Base-by-base conservation (phyloP, 2,113 vertebrate genomes). In the Salvelinus namaycush region DNA sequence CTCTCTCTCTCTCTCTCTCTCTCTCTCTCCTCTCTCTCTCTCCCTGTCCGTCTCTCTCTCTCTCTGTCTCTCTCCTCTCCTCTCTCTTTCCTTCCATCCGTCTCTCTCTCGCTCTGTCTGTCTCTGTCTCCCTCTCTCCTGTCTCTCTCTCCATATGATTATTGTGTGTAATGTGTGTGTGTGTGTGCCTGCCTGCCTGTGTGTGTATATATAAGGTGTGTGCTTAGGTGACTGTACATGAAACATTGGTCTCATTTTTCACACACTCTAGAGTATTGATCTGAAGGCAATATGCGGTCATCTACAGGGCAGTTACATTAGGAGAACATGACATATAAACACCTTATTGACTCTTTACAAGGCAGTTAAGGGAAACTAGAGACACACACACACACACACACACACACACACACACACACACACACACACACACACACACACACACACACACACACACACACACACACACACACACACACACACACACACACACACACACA, bases 231-330 rank as follows among this genome's bases (percentile, higher is more conserved):
- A 79, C 79, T 80, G 68, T 62, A 74, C 26, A 70, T 83, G 72
- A 83, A 79, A 75, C 67, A 59, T 54, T 1, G 34, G 66, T 69
- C 48, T 75, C 80, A 79, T 88, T 81, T 86, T 82, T 83, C 64
- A 74, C 60, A 73, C 75, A 72, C 48, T 75, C 72, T 1, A 68
- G 31, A 8, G 71, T 89, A 89, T 89, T 88, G 87, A 89, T 89
- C 76, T 48, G 29, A 59, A 83, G 72, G 79, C 70, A 87, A 85
- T 86, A 84, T 80, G 76, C 29, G 6, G 87, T 87, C 85, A 89
- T 90, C 83, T 84, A 72, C 79, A 6, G 64, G 75, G 59, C 80
- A 75, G 79, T 91, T 84, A 87, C 82, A 89, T 88, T 80, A 87
- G 62, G 73, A 44, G 39, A 9, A 72, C 73, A 81, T 88, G 85